phyloP scores from a whole-genome alignment of 1,140 invertebrate species.

The Sarcophaga bullata region DNA sequence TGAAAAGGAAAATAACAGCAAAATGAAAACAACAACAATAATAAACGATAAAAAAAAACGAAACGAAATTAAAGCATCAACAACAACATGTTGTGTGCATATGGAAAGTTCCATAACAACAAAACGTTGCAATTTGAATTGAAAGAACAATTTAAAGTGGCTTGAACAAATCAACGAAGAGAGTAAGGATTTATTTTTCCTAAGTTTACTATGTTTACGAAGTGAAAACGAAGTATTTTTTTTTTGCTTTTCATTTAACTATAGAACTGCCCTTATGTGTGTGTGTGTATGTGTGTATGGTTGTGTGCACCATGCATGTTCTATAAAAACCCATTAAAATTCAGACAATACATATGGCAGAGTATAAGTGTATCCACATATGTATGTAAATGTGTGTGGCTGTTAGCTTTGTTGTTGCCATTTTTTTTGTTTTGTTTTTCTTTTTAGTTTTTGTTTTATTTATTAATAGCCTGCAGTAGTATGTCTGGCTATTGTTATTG shows the following conservation, averaged over 20 bases:
- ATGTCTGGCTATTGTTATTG: background rate
- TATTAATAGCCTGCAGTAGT: conserved; percentile 38
- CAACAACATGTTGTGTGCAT: conserved; percentile 27
- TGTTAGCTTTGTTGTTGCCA: background rate
- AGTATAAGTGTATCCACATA: background rate
- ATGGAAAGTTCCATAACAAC: background rate
- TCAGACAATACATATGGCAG: background rate
- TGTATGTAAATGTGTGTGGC: conserved; percentile 7
- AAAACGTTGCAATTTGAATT: no score
- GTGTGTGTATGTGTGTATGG: background rate
- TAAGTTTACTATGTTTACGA: no score
- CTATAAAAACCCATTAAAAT: no score
- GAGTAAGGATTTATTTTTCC: no score
- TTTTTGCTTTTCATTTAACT: no score
- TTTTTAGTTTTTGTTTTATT: background rate
- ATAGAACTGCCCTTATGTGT: background rate
- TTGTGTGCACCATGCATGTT: background rate
- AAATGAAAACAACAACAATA: no score
- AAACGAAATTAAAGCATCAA: background rate
- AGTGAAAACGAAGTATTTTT: no score
- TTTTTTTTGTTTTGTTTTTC: background rate
- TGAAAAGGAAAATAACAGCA: no score
- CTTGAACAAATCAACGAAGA: no score
- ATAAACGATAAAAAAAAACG: no score
- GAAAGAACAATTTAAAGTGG: no score